Evolutionary conservation across 2,888 invertebrate genomes (phyloP).

Genomic region (Pachycephus smyrnensis): DNA sequence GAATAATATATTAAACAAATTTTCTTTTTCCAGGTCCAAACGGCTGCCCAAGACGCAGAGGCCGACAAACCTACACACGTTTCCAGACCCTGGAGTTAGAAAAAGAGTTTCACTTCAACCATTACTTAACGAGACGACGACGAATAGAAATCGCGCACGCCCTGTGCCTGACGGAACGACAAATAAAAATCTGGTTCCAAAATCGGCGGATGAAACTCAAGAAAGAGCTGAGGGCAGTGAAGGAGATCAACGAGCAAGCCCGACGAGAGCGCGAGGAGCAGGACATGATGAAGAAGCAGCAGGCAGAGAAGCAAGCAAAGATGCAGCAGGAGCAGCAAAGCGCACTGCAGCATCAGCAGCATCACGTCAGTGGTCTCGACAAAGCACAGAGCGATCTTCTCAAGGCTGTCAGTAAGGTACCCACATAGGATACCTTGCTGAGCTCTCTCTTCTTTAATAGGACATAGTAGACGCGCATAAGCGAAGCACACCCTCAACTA

Average conservation of each 20-base stretch:
- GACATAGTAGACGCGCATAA: constrained; percentile 38
- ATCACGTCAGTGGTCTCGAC: constrained; percentile 80
- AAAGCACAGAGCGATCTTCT: constrained; percentile 81
- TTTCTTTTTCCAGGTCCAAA: constrained; percentile 86
- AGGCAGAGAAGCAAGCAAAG: constrained; percentile 88
- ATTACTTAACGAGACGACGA: constrained; percentile 94
- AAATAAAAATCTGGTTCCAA: constrained; percentile 98
- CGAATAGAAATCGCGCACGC: constrained; percentile 98
- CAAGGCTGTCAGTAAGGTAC: constrained; percentile 82
- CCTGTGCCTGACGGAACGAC: constrained; percentile 94
- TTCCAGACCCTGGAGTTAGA: constrained; percentile 98
- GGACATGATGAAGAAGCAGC: constrained; percentile 91
- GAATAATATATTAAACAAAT: neutral
- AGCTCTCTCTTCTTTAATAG: constrained; percentile 45
- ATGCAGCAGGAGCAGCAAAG: constrained; percentile 80
- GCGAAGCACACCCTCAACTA: constrained; percentile 48
- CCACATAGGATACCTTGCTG: constrained; percentile 74
- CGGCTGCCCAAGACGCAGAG: constrained; percentile 92
- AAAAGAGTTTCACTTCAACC: constrained; percentile 98
- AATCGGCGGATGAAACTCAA: constrained; percentile 97
- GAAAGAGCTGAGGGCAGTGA: constrained; percentile 93
- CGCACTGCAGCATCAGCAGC: constrained; percentile 76
- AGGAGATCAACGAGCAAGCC: constrained; percentile 95
- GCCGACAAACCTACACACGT: constrained; percentile 97
- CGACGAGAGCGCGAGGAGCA: constrained; percentile 91